Base-by-base conservation (phyloP, 2,888 invertebrate species). In the Liopterus haemorrhoidalis region DNA sequence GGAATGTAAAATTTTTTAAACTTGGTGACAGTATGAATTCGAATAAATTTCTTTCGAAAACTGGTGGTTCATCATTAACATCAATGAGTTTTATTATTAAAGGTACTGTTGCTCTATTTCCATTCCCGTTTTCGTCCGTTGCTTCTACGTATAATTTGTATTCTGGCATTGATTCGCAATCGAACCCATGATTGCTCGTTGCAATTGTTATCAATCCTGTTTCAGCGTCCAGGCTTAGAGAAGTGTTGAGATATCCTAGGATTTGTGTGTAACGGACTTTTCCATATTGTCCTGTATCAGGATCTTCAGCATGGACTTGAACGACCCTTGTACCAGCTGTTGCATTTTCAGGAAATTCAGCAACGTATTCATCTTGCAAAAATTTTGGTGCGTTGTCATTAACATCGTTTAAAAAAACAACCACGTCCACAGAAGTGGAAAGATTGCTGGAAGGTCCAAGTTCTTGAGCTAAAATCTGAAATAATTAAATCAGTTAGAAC, bases 351-450 rank as follows among this genome's bases (percentile, higher is more conserved):
- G 82, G 78, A 16, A 94, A 67, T 40, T 81, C 81, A 0, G 81
- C 84, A 20, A 78, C 74, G 63, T 93, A 95, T 1, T 77, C 73
- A 25, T 78, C 68, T 54, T 82, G 77, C 9, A 78, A 70, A 61
- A 94, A 94, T 48, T 79, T 70, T 1, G 94, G 94, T 19, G 83
- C 74, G 65, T 92, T 91, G 63, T 95, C 94, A 60, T 95, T 94
- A 5, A 84, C 73, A 61, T 95, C 93, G 51, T 83, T 80, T 18
- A 95, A 69, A 58, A 85, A 81, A 8, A 92, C 85, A 1, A 82
- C 82, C 1, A 91, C 81, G 50, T 82, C 82, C 5, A 85, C 85
- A 37, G 75, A 75, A 3, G 79, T 77, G 39, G 87, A 81, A 36
- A 85, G 70, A 64, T 86, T 86, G 33, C 82, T 81, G 18, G 79